Conservation (phyloP, 2,888 invertebrate genomes). For the Heteropelma amictum region DNA sequence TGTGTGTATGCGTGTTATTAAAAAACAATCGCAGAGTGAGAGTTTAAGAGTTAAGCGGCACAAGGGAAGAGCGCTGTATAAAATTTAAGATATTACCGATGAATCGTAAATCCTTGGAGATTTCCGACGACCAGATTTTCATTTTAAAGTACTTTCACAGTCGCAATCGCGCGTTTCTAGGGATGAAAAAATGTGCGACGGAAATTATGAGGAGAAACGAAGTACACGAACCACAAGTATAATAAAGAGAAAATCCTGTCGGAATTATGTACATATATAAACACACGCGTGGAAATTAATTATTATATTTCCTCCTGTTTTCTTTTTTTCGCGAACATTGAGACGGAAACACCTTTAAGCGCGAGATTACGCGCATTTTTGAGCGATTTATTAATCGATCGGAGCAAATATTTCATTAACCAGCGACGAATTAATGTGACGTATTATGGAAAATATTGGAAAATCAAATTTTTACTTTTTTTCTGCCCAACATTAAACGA, state of each 20-base stretch:
- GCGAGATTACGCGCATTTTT: constrained; percentile 61
- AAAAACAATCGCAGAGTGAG: background rate
- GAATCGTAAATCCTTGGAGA: constrained; percentile 50
- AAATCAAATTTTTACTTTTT: background rate
- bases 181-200: constrained; percentile 19
- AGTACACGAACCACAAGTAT: constrained; percentile 21
- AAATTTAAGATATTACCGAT: constrained; percentile 41
- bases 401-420: constrained; percentile 64
- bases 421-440: constrained; percentile 13
- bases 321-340: constrained; percentile 41
- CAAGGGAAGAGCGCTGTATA: constrained; percentile 19
- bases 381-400: constrained; percentile 70
- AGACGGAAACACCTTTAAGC: constrained; percentile 50
- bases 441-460: too few relatives aligned
- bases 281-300: constrained; percentile 47
- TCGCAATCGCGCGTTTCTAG: constrained; percentile 40
- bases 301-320: constrained; percentile 65
- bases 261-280: constrained; percentile 61
- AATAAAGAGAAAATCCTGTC: constrained; percentile 55
- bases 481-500: background rate
- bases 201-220: constrained; percentile 12
- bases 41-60: constrained; percentile 26
- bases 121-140: constrained; percentile 45
- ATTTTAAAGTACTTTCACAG: constrained; percentile 39
- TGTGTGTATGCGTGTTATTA: background rate